A percentile compares a stretch with the other conserved stretches of the same genome.
Conservation (phyloP, 2,797 vertebrate species). For the Streptopelia turtur region DNA sequence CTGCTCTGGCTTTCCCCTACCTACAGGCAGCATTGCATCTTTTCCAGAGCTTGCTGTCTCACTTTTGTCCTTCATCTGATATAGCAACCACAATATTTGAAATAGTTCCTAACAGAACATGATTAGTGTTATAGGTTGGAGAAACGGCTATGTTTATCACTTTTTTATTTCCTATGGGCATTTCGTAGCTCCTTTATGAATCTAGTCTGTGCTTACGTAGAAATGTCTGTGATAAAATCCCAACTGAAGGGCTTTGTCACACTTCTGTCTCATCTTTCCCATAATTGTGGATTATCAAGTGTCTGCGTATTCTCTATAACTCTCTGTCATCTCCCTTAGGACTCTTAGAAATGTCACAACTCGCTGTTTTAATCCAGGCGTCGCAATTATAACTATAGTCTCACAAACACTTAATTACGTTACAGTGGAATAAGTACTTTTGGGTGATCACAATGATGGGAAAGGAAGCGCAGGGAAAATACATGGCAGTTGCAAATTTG, state of each 20-base stretch:
- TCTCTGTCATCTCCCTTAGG: background rate
- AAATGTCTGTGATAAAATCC: background rate
- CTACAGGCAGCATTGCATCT: background rate
- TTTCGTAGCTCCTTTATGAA: background rate
- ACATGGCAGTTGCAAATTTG: background rate
- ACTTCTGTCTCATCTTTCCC: background rate
- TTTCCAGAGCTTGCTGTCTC: conserved; percentile 2
- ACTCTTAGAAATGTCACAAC: conserved; percentile 32
- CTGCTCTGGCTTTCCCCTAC: conserved; percentile 3
- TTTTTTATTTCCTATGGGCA: background rate
- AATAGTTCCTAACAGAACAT: background rate
- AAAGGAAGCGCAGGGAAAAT: conserved; percentile 36
- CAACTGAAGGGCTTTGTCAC: background rate
- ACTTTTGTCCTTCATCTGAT: background rate
- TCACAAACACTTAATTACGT: background rate
- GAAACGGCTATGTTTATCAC: background rate
- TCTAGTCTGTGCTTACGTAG: background rate
- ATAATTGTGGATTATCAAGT: background rate
- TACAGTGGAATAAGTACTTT: conserved; percentile 6
- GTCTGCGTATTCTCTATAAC: background rate
- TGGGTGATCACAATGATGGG: conserved; percentile 25
- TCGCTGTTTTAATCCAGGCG: conserved; percentile 14
- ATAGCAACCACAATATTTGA: background rate
- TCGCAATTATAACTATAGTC: background rate
- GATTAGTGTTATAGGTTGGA: background rate